These are phyloP conservation scores for Oreochromis niloticus DNA, from an alignment of 2,113 vertebrate species.

Conservation along the genomic window DNA sequence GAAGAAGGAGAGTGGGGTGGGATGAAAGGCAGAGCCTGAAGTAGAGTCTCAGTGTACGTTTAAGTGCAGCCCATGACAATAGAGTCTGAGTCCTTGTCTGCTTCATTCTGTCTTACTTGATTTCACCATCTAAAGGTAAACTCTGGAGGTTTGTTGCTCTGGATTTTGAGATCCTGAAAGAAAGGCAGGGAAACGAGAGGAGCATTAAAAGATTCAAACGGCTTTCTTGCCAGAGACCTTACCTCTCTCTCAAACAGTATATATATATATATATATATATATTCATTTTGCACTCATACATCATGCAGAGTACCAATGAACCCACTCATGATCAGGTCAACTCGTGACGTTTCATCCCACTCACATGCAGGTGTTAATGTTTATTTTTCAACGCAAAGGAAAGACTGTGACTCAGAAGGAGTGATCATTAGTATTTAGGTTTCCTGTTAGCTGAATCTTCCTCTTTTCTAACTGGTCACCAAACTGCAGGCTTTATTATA, in stretches of 20 bases:
- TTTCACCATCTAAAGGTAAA: neutral
- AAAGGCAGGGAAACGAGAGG: neutral
- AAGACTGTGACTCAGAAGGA: neutral
- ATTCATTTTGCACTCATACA: neutral
- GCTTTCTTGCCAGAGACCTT: neutral
- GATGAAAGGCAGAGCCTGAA: slow-evolving; percentile 48
- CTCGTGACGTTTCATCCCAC: neutral
- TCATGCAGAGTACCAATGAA: neutral
- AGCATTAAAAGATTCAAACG: neutral
- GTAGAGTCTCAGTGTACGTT: slow-evolving; percentile 55
- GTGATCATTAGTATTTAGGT: neutral
- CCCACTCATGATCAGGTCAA: neutral
- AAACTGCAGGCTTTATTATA: neutral
- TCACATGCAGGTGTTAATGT: neutral
- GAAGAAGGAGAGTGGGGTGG: slow-evolving; percentile 4
- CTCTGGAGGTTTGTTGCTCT: neutral
- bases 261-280: neutral
- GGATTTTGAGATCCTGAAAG: neutral
- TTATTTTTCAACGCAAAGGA: neutral
- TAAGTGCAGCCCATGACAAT: slow-evolving; percentile 24
- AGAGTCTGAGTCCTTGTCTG: neutral
- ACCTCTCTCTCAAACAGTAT: neutral
- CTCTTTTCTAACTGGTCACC: neutral
- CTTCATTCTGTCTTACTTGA: neutral
- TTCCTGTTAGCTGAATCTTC: neutral